These are phyloP conservation scores for Euzophera pinguis DNA, from an alignment of 2,888 invertebrate species.

Conservation along the genomic window DNA sequence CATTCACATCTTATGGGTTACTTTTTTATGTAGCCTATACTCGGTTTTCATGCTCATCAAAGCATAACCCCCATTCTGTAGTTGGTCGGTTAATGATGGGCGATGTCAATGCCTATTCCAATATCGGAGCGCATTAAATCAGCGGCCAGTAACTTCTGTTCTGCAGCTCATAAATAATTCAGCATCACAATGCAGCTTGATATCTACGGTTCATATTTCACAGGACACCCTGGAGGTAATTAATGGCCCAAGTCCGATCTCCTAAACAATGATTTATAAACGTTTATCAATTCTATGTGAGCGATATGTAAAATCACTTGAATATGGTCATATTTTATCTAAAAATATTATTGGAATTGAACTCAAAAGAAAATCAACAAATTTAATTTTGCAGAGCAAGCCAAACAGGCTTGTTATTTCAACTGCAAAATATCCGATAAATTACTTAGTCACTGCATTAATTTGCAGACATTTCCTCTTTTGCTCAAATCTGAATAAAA, in stretches of 20 bases:
- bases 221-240: conserved; percentile 48
- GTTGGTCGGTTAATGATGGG: no score
- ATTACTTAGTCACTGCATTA: neutral
- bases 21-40: no score
- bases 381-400: no score
- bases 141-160: conserved; percentile 25
- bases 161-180: conserved; percentile 55
- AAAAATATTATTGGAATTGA: no score
- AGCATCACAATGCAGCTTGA: conserved; percentile 54
- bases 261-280: conserved; percentile 46
- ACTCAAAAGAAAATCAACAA: no score
- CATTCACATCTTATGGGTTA: no score
- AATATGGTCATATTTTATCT: no score
- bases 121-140: neutral
- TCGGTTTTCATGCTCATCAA: no score
- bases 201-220: conserved; percentile 70
- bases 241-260: conserved; percentile 44
- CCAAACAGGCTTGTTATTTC: neutral
- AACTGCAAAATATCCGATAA: neutral
- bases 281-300: conserved; percentile 11
- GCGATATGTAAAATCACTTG: neutral
- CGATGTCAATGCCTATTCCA: conserved; percentile 4
- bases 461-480: neutral
- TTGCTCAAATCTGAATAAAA: neutral
- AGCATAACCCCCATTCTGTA: no score